Percentiles rank a stretch among this genome's conserved stretches.
phyloP scores from a whole-genome alignment of 1,140 invertebrate species.

The Gonioctena quinquepunctata region DNA sequence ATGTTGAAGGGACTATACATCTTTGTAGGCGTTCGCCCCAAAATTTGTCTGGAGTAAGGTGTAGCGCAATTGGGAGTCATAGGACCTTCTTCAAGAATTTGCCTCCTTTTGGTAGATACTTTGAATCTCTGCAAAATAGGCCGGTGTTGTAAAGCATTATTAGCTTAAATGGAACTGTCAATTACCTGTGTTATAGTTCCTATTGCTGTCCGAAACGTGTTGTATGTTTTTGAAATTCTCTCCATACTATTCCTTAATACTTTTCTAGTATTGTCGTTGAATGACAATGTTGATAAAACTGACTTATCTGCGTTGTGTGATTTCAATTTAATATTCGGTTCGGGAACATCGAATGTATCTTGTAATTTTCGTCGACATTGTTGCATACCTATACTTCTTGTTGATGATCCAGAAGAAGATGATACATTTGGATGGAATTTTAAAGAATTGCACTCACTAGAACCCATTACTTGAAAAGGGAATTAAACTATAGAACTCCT shows the following conservation, averaged over 20 bases:
- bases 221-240: slow-evolving; percentile 63
- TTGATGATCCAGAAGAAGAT: slow-evolving; percentile 29
- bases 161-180: background rate
- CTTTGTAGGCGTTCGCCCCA: slow-evolving; percentile 67
- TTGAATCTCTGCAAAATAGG: slow-evolving; percentile 54
- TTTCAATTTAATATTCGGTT: slow-evolving; percentile 9
- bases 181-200: slow-evolving; percentile 64
- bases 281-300: slow-evolving; percentile 48
- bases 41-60: slow-evolving; percentile 59
- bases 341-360: slow-evolving; percentile 33
- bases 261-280: slow-evolving; percentile 54
- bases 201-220: slow-evolving; percentile 61
- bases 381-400: slow-evolving; percentile 29
- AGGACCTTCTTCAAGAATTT: slow-evolving; percentile 63
- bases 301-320: slow-evolving; percentile 33
- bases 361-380: slow-evolving; percentile 40
- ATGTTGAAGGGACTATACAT: slow-evolving; percentile 69
- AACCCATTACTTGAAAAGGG: background rate
- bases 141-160: background rate
- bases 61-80: slow-evolving; percentile 57
- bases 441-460: slow-evolving; percentile 37
- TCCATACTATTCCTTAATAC: slow-evolving; percentile 60
- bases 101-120: slow-evolving; percentile 62
- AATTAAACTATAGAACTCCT: background rate
- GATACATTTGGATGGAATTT: slow-evolving; percentile 37